A percentile compares a stretch with the other conserved stretches of the same genome.
Evolutionary conservation across 2,797 vertebrate species (phyloP).

Genomic region (Manis pentadactyla): DNA sequence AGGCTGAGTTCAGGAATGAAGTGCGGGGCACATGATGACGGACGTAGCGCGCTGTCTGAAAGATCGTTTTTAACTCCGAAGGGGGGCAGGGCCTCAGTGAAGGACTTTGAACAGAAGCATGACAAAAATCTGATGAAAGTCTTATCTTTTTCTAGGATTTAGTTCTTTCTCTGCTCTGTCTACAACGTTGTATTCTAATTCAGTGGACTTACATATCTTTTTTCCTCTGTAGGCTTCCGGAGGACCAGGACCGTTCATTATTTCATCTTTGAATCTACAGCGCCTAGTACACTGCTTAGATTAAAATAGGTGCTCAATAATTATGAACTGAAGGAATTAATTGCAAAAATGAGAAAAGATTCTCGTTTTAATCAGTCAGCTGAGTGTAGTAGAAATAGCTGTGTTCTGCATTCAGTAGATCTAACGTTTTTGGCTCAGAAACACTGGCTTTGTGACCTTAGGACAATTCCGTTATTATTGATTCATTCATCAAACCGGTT

Average conservation of each 20-base stretch:
- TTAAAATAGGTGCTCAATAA: background rate
- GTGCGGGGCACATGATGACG: background rate
- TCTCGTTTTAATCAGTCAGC: background rate
- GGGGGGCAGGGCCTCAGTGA: background rate
- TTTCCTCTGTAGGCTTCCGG: background rate
- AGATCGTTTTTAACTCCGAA: background rate
- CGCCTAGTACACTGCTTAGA: background rate
- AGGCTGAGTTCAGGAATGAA: background rate
- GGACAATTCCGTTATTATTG: background rate
- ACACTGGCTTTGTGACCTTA: background rate
- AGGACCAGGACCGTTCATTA: background rate
- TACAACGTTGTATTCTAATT: background rate
- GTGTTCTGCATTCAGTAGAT: background rate
- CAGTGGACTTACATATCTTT: background rate
- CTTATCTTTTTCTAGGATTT: background rate
- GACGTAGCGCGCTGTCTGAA: rapidly evolving
- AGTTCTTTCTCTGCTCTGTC: background rate
- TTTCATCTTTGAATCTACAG: background rate
- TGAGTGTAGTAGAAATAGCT: background rate
- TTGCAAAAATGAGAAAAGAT: background rate
- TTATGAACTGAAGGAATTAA: background rate
- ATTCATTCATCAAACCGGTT: background rate
- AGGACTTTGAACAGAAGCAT: background rate
- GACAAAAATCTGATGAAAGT: background rate
- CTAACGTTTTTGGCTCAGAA: background rate